phyloP scores from a whole-genome alignment of 2,113 vertebrate species.

The Burhinus bistriatus region DNA sequence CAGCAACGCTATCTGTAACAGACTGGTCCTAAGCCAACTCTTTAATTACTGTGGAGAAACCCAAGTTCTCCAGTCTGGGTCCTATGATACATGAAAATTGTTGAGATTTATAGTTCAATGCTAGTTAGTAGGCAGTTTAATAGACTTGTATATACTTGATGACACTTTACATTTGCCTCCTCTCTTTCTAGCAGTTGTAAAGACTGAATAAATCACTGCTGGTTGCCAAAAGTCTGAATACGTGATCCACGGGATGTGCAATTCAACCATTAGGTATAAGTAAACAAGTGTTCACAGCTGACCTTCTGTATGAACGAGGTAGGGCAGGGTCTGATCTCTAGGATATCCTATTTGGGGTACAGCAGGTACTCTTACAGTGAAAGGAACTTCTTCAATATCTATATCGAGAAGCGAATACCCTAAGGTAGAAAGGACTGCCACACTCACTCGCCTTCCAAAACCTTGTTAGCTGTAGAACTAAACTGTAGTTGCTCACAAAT shows the following conservation, averaged over 20 bases:
- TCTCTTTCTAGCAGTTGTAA: neutral
- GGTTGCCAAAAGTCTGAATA: neutral
- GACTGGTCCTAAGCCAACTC: neutral
- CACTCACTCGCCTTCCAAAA: neutral
- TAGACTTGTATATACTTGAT: neutral
- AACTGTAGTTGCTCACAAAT: neutral
- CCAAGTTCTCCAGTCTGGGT: neutral
- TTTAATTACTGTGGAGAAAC: neutral
- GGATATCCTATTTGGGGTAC: neutral
- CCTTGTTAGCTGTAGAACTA: neutral
- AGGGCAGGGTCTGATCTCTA: neutral
- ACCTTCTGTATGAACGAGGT: neutral
- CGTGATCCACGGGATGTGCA: neutral
- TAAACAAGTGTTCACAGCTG: conserved; percentile 2
- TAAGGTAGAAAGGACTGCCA: neutral
- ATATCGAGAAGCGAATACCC: neutral
- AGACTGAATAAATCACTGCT: neutral
- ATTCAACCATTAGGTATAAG: neutral
- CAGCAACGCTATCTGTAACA: neutral
- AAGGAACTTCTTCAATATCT: neutral
- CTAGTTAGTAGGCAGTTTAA: neutral
- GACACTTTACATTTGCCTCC: neutral
- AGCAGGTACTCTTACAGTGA: neutral
- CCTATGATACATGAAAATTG: neutral
- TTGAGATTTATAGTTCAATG: neutral